phyloP scores from a whole-genome alignment of 2,113 vertebrate species.

The Myiagra hebetior region DNA sequence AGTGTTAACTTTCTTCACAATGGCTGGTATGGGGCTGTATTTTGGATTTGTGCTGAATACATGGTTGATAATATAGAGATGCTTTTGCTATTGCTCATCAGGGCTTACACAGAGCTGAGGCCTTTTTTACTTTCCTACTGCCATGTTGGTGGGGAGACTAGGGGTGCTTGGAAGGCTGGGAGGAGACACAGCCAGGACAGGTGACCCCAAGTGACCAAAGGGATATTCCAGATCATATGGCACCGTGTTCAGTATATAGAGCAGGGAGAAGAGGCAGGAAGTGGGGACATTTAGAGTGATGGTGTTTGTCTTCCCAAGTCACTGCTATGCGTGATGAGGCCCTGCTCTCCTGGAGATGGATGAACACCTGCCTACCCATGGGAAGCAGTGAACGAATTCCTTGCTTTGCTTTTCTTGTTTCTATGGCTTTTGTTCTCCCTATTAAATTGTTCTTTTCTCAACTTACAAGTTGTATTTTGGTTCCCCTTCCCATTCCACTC shows the following conservation, averaged over 20 bases:
- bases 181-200: background rate
- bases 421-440: background rate
- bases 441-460: background rate
- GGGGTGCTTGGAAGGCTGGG: background rate
- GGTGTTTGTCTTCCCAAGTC: background rate
- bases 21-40: background rate
- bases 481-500: background rate
- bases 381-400: background rate
- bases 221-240: background rate
- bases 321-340: rapidly evolving
- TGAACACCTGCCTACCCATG: background rate
- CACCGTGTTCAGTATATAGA: background rate
- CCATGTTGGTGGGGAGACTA: rapidly evolving
- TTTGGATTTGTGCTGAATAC: background rate
- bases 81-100: background rate
- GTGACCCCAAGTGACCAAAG: background rate
- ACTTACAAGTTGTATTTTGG: background rate
- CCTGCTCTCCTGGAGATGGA: background rate
- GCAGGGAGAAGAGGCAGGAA: background rate
- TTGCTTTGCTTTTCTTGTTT: background rate
- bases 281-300: no score
- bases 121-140: background rate
- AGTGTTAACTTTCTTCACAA: background rate
- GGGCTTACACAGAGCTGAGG: background rate
- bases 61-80: background rate